Percentiles rank a stretch among this genome's conserved stretches.
Conservation (phyloP, 2,888 invertebrate genomes). For the Encarsia formosa region DNA sequence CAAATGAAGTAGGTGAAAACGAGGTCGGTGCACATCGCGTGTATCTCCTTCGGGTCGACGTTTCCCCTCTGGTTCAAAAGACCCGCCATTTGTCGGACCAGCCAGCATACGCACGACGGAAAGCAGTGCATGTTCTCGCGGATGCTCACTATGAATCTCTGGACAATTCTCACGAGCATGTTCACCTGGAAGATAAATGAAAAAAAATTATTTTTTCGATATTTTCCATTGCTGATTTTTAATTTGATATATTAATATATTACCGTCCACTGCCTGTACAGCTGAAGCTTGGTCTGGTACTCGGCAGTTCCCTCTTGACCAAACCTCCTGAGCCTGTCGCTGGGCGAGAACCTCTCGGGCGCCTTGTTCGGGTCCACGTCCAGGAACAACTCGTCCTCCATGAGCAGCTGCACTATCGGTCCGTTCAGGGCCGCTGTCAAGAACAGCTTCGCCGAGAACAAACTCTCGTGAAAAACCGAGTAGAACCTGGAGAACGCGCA, state of each 20-base stretch:
- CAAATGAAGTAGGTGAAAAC: conserved; percentile 92
- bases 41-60: conserved; percentile 57
- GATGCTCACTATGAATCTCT: conserved; percentile 77
- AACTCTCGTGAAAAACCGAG: conserved; percentile 81
- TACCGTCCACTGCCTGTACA: conserved; percentile 76
- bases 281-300: conserved; percentile 68
- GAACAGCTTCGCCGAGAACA: conserved; percentile 88
- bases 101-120: conserved; percentile 85
- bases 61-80: conserved; percentile 61
- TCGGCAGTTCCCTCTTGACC: conserved; percentile 71
- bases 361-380: conserved; percentile 89
- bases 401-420: conserved; percentile 85
- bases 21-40: conserved; percentile 83
- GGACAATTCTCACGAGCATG: conserved; percentile 73
- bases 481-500: conserved; percentile 85
- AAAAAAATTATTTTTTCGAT: neutral
- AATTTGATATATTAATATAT: no score
- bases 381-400: conserved; percentile 85
- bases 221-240: no score
- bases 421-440: conserved; percentile 87
- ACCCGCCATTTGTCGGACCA: conserved; percentile 80
- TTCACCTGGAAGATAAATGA: conserved; percentile 42
- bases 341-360: conserved; percentile 60
- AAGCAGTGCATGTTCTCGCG: conserved; percentile 84
- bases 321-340: conserved; percentile 63